phyloP scores from a whole-genome alignment of 1,140 invertebrate genomes.

The Euura lappo region DNA sequence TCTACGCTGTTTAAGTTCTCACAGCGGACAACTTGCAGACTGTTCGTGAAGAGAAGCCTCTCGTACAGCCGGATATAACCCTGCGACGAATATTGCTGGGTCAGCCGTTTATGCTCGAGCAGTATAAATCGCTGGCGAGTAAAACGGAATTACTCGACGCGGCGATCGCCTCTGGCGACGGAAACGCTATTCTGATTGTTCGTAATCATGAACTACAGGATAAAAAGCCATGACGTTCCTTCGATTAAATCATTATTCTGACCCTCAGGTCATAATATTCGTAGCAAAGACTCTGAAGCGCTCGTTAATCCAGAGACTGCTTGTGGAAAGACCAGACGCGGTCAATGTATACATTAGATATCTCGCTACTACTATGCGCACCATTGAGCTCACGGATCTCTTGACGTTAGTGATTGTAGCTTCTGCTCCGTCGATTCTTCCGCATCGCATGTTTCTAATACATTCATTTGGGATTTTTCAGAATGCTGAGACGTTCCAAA shows the following conservation, averaged over 20 bases:
- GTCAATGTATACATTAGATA: constrained; percentile 61
- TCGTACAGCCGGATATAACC: constrained; percentile 47
- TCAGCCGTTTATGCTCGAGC: constrained; percentile 58
- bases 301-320: constrained; percentile 55
- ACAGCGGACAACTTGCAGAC: constrained; percentile 40
- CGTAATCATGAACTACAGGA: constrained; percentile 9
- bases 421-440: too few relatives aligned
- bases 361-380: constrained; percentile 58
- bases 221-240: too few relatives aligned
- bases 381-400: constrained; percentile 60
- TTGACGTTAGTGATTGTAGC: constrained; percentile 53
- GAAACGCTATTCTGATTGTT: constrained; percentile 63
- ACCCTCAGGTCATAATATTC: constrained; percentile 58
- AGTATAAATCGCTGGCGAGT: constrained; percentile 59
- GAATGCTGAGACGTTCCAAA: constrained; percentile 58
- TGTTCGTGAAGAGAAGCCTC: constrained; percentile 36
- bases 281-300: constrained; percentile 61
- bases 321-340: constrained; percentile 57
- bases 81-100: constrained; percentile 57
- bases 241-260: constrained; percentile 26
- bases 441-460: too few relatives aligned
- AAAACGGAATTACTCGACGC: constrained; percentile 61
- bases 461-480: constrained; percentile 41
- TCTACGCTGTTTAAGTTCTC: constrained; percentile 36
- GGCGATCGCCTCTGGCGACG: constrained; percentile 60